Conservation (phyloP, 1,140 invertebrate species). For the Micrasema minimum region DNA sequence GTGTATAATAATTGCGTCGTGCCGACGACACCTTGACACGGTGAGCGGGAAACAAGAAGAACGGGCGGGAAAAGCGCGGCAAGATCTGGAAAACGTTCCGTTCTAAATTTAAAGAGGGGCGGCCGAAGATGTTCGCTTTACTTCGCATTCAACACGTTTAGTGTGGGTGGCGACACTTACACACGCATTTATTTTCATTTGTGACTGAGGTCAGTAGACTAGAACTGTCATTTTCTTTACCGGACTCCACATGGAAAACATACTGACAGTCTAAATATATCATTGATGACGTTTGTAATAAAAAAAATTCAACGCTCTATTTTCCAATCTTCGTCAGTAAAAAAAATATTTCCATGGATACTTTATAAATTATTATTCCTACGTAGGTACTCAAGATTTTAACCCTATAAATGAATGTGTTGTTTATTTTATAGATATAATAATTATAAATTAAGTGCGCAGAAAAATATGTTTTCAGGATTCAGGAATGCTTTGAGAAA, state of each 20-base stretch:
- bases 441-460: too few species aligned
- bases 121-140: not conserved
- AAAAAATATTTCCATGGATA: too few species aligned
- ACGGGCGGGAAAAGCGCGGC: conserved; percentile 3
- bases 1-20: not conserved
- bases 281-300: too few species aligned
- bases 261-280: too few species aligned
- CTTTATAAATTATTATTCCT: too few species aligned
- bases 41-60: not conserved
- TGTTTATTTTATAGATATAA: too few species aligned
- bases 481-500: too few species aligned
- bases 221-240: not conserved
- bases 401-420: too few species aligned
- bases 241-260: not conserved
- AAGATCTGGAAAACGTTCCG: not conserved
- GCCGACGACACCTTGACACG: conserved; percentile 4
- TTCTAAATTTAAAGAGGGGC: conserved; percentile 11
- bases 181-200: conserved; percentile 3
- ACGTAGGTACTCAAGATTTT: too few species aligned
- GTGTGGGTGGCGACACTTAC: not conserved
- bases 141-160: not conserved
- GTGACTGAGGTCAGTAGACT: conserved; percentile 24
- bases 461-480: too few species aligned
- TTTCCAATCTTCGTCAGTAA: too few species aligned
- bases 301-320: too few species aligned